Base-by-base conservation (phyloP, 2,888 invertebrate species). In the Bembecia ichneumoniformis region DNA sequence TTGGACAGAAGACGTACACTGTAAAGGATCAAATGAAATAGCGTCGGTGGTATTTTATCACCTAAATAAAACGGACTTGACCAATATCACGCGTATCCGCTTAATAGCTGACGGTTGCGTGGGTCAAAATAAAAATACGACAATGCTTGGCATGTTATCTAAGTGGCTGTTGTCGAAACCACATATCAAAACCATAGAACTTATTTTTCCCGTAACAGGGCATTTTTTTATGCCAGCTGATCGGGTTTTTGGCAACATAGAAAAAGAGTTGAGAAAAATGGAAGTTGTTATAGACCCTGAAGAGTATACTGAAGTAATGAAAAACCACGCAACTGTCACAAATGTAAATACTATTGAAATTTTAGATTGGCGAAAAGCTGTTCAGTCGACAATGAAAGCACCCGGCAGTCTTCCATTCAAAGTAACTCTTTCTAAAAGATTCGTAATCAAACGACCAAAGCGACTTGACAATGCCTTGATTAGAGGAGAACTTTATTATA, bases 41-140 rank as follows among this genome's bases (percentile, higher is more conserved):
- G 50, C 58, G 14, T 58, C 58, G 4, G 52, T 51, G 14, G 20
- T 58, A 14, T 56, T 35, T 47, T 14, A 47, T n/a, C 35, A 11
- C 14, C n/a, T 34, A 47, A 47, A 11, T 35, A 17, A 48, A 40
- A 16, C 35, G n/a, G 43, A 40, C 16, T 48, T 48, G 16, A 46
- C 49, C 20, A 47, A 45, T 13, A 52, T 58, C n/a, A 49, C 36
- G 11, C 52, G 43, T 44, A 50, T 68, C 48, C 58, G 62, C 16
- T 54, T 71, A 28, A 51, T 65, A 35, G 57, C 65, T 17, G 69
- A 68, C 55, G 66, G 63, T 34, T 69, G 66, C 50, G 62, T 54
- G 16, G 64, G 61, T 14, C 64, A 68, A 53, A 69, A 65, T 50
- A 67, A 64, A 51, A 67, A 64, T 53, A 54, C 58, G 3, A 60